Base-by-base conservation (phyloP, 2,888 invertebrate genomes). In the Polia nebulosa region DNA sequence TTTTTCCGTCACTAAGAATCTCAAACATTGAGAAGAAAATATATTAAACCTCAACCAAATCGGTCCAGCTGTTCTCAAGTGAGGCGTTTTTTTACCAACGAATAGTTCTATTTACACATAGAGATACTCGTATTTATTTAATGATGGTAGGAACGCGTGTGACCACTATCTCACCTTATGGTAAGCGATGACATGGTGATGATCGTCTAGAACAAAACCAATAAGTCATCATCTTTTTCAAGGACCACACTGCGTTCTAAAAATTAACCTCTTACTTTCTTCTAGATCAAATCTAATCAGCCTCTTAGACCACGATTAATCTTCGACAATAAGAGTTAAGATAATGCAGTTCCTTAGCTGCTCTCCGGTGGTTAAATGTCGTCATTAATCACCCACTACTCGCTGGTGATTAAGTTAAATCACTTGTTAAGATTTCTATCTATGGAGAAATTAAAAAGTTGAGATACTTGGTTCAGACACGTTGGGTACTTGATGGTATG, bases 361-460 rank as follows among this genome's bases (percentile, higher is more conserved):
- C 6, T 52, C 29, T 11, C 6, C 29, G 27, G 49, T 56, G 80
- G 61, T 76, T 51, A 32, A 76, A n/a, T 64, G 64, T 51, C 68
- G 41, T 69, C 64, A 80, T 80, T 59, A 69, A 80, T 77, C 69
- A 77, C 63, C 32, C 29, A n/a, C 34, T 49, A 58, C 61, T 64
- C 59, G 22, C 60, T 27, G 58, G 57, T 77, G 80, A 69, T 77
- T 64, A 80, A 22, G 34, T 61, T 41, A 61, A 80, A 75, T 58
- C 47, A 27, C 58, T 69, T 79, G 68, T 68, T 60, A 69, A 68
- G 80, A 75, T 79, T 34, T 61, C 53, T 60, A 69, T 75, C 76
- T 49, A 32, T n/a, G 22, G 15, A 13, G 41, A 53, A 41, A 69
- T 64, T 75, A 78, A 78, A 75, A 78, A 39, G 47, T 25, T 13